Conservation (phyloP, 2,888 invertebrate genomes). For the Latrodectus elegans region DNA sequence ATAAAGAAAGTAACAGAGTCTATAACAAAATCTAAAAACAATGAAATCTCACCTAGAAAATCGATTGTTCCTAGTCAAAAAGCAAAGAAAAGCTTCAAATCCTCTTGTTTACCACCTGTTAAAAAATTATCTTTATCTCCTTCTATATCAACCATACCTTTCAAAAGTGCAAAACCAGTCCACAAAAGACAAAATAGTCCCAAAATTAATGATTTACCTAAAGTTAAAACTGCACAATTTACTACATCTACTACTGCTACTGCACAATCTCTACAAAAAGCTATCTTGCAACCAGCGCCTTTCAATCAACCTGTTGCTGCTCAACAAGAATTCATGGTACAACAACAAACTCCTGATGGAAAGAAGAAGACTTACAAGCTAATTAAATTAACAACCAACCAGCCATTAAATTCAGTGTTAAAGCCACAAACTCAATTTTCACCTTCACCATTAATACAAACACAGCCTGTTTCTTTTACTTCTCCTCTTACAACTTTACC, state of each 20-base stretch:
- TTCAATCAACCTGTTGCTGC: background rate
- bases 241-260: background rate
- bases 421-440: background rate
- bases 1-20: background rate
- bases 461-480: background rate
- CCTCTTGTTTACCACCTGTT: conserved; percentile 3
- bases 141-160: conserved; percentile 17
- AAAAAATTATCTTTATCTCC: conserved; percentile 19
- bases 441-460: background rate
- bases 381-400: conserved; percentile 23
- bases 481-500: conserved; percentile 9
- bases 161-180: background rate
- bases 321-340: conserved; percentile 42
- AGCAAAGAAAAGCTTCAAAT: conserved; percentile 47
- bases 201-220: background rate
- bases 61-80: background rate
- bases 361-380: conserved; percentile 51
- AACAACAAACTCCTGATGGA: conserved; percentile 57
- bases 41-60: background rate
- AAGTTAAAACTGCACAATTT: background rate
- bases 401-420: conserved; percentile 32
- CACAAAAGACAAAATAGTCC: background rate
- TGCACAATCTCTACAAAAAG: background rate
- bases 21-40: background rate
- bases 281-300: background rate